phyloP scores from a whole-genome alignment of 2,797 vertebrate species.

The Eidolon dupreanum region DNA sequence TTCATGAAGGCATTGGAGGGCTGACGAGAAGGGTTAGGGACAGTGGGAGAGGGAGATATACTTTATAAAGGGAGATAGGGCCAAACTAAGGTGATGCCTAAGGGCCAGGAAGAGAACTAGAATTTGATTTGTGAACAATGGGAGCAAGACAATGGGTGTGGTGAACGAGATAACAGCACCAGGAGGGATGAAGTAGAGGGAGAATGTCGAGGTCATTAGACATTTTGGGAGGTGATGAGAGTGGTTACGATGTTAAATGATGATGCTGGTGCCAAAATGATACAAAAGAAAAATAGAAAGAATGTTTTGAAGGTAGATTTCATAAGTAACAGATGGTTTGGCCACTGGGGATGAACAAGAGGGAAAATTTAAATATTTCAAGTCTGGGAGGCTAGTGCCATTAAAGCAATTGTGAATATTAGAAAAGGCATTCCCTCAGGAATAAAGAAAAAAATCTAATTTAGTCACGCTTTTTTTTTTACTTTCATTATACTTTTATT shows the following conservation, averaged over 20 bases:
- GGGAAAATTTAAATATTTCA: background rate
- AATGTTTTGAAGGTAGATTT: background rate
- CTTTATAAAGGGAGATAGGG: background rate
- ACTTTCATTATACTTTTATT: background rate
- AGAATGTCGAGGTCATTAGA: background rate
- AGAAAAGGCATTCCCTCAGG: conserved; percentile 2
- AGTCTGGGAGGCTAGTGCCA: background rate
- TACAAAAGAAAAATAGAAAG: background rate
- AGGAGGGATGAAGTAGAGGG: background rate
- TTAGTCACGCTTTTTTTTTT: background rate
- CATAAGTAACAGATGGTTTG: background rate
- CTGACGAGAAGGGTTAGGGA: background rate
- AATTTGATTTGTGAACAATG: background rate
- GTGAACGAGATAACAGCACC: background rate
- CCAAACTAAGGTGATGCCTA: background rate
- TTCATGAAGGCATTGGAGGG: background rate
- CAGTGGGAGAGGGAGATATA: background rate
- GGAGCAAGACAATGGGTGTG: background rate
- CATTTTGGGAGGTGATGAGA: background rate
- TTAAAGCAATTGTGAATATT: background rate
- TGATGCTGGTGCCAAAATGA: background rate
- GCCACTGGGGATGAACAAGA: background rate
- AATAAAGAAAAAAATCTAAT: background rate
- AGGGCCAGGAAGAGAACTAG: background rate
- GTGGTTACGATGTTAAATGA: background rate